phyloP scores from a whole-genome alignment of 2,888 invertebrate species.

The Xestia xanthographa region DNA sequence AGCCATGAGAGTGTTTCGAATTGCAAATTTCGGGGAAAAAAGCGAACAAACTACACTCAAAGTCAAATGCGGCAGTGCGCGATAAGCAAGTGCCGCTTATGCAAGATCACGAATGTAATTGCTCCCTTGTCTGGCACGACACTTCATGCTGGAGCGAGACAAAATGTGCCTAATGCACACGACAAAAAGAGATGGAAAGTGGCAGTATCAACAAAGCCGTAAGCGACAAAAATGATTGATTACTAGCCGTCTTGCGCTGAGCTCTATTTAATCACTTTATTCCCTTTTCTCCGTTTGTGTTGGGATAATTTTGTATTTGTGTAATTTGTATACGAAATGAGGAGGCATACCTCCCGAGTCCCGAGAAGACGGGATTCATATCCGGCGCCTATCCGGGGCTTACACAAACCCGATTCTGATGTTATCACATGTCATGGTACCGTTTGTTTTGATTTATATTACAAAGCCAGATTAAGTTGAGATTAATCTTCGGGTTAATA shows the following conservation, averaged over 20 bases:
- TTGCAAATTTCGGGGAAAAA: conserved; percentile 89
- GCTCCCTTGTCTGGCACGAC: conserved; percentile 91
- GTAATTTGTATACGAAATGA: conserved; percentile 90
- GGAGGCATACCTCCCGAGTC: conserved; percentile 83
- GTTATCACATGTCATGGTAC: conserved; percentile 83
- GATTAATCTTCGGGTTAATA: conserved; percentile 72
- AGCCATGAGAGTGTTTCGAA: conserved; percentile 85
- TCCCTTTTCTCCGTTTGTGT: conserved; percentile 91
- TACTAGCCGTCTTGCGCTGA: conserved; percentile 90
- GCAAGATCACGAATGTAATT: conserved; percentile 91
- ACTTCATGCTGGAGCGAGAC: conserved; percentile 88
- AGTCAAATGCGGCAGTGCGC: conserved; percentile 89
- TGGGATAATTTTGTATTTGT: conserved; percentile 90
- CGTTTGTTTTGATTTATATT: conserved; percentile 77
- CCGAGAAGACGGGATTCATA: conserved; percentile 83
- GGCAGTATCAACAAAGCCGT: conserved; percentile 84
- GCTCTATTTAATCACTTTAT: conserved; percentile 91
- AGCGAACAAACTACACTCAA: conserved; percentile 87
- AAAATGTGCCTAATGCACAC: conserved; percentile 66
- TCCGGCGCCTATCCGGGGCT: conserved; percentile 83
- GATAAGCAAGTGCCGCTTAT: conserved; percentile 91
- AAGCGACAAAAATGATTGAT: conserved; percentile 91
- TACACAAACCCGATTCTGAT: conserved; percentile 80
- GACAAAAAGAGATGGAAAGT: conserved; percentile 78
- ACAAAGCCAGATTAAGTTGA: conserved; percentile 74